phyloP scores from a whole-genome alignment of 1,140 invertebrate species.

The Drosophila malerkotliana region DNA sequence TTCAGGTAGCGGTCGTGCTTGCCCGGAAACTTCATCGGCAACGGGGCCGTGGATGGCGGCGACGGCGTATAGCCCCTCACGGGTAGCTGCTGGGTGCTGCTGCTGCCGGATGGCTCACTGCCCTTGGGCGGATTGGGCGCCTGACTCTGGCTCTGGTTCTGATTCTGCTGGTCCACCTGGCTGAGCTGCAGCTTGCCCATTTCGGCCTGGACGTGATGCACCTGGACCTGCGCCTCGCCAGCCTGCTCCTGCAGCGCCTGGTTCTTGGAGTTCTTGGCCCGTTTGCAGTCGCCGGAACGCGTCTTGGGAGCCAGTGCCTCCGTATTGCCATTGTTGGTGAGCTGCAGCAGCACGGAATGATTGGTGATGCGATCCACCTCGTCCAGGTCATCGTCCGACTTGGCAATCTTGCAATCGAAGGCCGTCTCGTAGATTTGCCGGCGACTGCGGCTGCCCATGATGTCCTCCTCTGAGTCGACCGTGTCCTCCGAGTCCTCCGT shows the following conservation, averaged over 20 bases:
- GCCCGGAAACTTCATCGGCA: constrained; percentile 90
- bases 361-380: constrained; percentile 92
- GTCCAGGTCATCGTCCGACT: constrained; percentile 92
- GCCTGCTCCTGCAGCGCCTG: constrained; percentile 76
- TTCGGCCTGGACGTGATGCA: constrained; percentile 84
- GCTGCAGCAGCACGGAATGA: constrained; percentile 89
- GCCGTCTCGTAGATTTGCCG: constrained; percentile 94
- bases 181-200: constrained; percentile 85
- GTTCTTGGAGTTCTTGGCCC: constrained; percentile 79
- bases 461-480: constrained; percentile 60
- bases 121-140: background rate
- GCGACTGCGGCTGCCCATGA: constrained; percentile 78
- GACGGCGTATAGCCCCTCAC: constrained; percentile 88
- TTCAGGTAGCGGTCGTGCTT: constrained; percentile 88
- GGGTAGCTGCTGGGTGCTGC: constrained; percentile 85
- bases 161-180: constrained; percentile 64
- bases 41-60: constrained; percentile 91
- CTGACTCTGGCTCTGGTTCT: constrained; percentile 56
- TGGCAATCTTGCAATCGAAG: constrained; percentile 93
- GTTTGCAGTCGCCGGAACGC: constrained; percentile 76
- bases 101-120: background rate
- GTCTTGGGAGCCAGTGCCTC: constrained; percentile 11
- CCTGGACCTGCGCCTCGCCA: constrained; percentile 49
- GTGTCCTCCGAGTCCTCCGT: constrained; percentile 27
- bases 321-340: constrained; percentile 84